These are phyloP conservation scores for Potamilus streckersoni DNA, from an alignment of 1,140 invertebrate species.

Conservation along the genomic window DNA sequence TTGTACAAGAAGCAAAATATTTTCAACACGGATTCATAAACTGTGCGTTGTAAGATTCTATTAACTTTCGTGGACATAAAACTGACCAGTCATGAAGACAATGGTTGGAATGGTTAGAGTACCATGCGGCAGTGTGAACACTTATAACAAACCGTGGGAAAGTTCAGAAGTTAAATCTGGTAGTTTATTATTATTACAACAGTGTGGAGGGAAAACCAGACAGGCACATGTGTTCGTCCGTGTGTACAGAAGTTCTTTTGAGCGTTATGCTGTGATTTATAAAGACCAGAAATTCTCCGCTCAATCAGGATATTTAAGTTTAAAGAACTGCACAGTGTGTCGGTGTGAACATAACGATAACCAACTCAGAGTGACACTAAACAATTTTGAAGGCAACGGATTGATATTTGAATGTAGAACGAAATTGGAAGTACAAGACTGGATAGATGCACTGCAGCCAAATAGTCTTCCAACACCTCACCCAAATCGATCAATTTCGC, in stretches of 20 bases:
- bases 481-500: slow-evolving; percentile 21
- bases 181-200: slow-evolving; percentile 24
- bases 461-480: slow-evolving; percentile 21
- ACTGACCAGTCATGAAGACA: too few relatives aligned
- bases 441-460: slow-evolving; percentile 25
- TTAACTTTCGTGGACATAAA: too few relatives aligned
- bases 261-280: too few relatives aligned
- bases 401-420: slow-evolving; percentile 24
- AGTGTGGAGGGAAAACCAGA: slow-evolving; percentile 14
- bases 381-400: slow-evolving; percentile 35
- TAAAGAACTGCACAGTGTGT: slow-evolving; percentile 26
- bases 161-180: slow-evolving; percentile 29
- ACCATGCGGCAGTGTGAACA: too few relatives aligned
- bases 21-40: too few relatives aligned
- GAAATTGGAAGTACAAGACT: slow-evolving; percentile 9
- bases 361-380: slow-evolving; percentile 29
- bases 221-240: slow-evolving; percentile 31
- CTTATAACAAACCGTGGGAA: background rate
- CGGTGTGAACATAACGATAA: slow-evolving; percentile 8
- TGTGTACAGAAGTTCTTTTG: too few relatives aligned
- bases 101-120: too few relatives aligned
- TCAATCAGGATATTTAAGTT: too few relatives aligned
- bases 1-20: too few relatives aligned
- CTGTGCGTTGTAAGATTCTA: too few relatives aligned
- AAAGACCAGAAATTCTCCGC: too few relatives aligned